Conservation (phyloP, 2,888 invertebrate genomes). For the Idaea biselata region DNA sequence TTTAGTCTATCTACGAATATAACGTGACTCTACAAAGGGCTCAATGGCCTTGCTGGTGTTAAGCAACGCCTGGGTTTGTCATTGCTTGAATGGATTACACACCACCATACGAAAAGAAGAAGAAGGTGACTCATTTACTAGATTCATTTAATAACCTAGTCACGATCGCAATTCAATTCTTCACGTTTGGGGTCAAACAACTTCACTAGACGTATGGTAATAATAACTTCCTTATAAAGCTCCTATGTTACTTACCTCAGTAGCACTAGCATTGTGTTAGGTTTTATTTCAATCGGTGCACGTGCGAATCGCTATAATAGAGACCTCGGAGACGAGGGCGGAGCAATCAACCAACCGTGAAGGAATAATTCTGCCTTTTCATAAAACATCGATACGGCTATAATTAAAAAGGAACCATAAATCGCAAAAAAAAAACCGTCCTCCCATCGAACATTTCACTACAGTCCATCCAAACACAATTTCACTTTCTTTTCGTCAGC, state of each 20-base stretch:
- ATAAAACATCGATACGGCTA: slow-evolving; percentile 14
- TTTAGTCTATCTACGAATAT: background rate
- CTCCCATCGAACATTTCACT: slow-evolving; percentile 27
- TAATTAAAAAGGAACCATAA: slow-evolving; percentile 15
- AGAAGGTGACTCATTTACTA: background rate
- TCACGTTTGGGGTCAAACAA: slow-evolving; percentile 49
- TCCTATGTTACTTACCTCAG: slow-evolving; percentile 31
- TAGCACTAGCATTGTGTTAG: slow-evolving; percentile 39
- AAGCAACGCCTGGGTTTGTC: too few species aligned
- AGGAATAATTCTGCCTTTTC: slow-evolving; percentile 49
- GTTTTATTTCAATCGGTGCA: slow-evolving; percentile 45
- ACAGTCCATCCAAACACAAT: slow-evolving; percentile 46
- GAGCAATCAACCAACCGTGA: slow-evolving; percentile 53
- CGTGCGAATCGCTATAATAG: slow-evolving; percentile 40
- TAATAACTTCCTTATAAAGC: slow-evolving; percentile 50
- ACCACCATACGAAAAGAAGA: background rate
- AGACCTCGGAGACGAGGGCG: slow-evolving; percentile 52
- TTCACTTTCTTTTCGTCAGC: slow-evolving; percentile 70
- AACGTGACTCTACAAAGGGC: too few species aligned
- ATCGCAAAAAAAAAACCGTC: slow-evolving; percentile 24
- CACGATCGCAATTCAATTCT: slow-evolving; percentile 26
- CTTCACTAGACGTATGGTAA: slow-evolving; percentile 44
- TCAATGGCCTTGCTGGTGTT: too few species aligned
- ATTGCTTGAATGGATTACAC: too few species aligned
- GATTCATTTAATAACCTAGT: background rate